Percentiles rank a stretch among this genome's conserved stretches.
Evolutionary conservation across 2,113 vertebrate species (phyloP).

Genomic region (Mungos mungo): DNA sequence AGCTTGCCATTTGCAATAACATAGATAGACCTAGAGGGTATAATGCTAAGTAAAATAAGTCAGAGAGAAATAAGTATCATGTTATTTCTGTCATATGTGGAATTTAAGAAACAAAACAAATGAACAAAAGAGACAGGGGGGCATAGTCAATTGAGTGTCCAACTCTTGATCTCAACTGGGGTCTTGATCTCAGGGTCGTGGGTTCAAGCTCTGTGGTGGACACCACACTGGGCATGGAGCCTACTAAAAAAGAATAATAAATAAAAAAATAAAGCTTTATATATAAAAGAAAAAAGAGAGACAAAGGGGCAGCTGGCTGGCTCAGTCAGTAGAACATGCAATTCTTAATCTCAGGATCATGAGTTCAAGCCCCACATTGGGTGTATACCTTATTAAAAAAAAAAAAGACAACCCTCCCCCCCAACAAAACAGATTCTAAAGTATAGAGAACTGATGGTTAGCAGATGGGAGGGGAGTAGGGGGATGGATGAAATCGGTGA

Average conservation of each 20-base stretch:
- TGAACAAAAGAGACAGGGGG: not conserved
- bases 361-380: no score
- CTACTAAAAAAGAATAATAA: no score
- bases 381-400: no score
- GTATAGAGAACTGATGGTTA: not conserved
- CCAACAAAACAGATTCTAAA: not conserved
- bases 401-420: not conserved
- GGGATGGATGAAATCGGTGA: not conserved
- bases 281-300: no score
- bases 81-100: not conserved
- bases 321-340: no score
- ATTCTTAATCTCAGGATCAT: no score
- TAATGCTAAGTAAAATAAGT: not conserved
- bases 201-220: not conserved
- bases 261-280: no score
- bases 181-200: not conserved
- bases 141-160: not conserved
- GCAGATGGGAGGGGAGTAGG: not conserved
- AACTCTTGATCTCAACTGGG: not conserved
- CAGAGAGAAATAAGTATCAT: not conserved
- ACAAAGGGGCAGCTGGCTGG: no score
- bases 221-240: not conserved
- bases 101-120: not conserved
- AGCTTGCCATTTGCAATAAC: not conserved
- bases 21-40: not conserved